Base-by-base conservation (phyloP, 1,140 invertebrate genomes). In the Pseudomyrmex dendroicus region DNA sequence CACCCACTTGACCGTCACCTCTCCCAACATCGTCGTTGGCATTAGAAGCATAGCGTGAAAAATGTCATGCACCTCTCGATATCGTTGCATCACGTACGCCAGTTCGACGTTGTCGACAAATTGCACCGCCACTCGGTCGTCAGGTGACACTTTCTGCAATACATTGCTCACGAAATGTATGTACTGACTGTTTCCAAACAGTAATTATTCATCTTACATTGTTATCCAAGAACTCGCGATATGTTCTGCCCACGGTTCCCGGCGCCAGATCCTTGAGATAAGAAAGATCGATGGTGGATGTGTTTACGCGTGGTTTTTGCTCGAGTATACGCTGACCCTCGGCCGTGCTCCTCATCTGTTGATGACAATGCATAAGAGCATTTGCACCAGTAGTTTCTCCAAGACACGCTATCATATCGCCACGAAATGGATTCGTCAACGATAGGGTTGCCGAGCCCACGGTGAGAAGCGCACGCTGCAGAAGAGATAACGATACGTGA, bases 1-100 rank as follows among this genome's bases (percentile, higher is more conserved):
- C 73, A 99, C 96, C 98, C 98, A 99, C 94, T 99, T 99, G 5
- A 99, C 97, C 8, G 97, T 96, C 17, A 99, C 98, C 95, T 99
- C 97, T 91, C 98, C 98, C 7, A 99, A 94, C 98, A 99, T 99
- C 91, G 98, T 98, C 8, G 98, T 99, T 15, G 98, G 98, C 98
- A 99, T 99, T 74, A 96, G 96, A 48, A 99, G 95, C 8, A 98
- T 93, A 0, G 98, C 97, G 94, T 99, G 99, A 83, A 98, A 96
- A 70, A 99, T 95, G 95, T 99, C 99, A 93, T 99, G 99, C 17
- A 97, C 97, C 95, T 99, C 98, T 86, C 99, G 96, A 93, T 99
- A 99, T 61, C 99, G 95, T 94, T 99, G 98, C 97, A 99, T 99
- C 2, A 99, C 97, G 95, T 99, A 99, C 20, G 98, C 98, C 72